Evolutionary conservation across 2,888 invertebrate genomes (phyloP).

Genomic region (Cacoxenus indagator): DNA sequence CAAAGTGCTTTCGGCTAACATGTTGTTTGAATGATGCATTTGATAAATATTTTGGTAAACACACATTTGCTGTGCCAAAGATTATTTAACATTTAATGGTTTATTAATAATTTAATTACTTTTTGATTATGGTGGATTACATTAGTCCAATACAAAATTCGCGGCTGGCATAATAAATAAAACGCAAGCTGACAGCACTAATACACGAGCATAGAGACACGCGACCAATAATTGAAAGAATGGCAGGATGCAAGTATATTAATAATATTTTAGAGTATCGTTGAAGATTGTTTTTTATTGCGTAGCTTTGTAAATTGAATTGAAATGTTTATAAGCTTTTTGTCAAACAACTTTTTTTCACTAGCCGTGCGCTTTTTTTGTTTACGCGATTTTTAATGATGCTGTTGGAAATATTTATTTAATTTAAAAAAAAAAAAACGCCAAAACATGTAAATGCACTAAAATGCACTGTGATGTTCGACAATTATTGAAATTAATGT

Average conservation of each 20-base stretch:
- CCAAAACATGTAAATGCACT: conserved; percentile 23
- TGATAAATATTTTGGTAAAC: background rate
- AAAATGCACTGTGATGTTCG: conserved; percentile 30
- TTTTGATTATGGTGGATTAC: conserved; percentile 63
- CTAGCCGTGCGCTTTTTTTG: too few relatives aligned
- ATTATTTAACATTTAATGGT: conserved; percentile 61
- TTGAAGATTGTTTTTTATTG: conserved; percentile 56
- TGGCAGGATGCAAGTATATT: conserved; percentile 32
- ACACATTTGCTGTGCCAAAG: conserved; percentile 35
- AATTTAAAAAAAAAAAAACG: conserved; percentile 41
- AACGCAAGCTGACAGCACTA: conserved; percentile 27
- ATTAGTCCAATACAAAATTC: conserved; percentile 50
- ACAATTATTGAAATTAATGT: conserved; percentile 15
- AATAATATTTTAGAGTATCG: conserved; percentile 48
- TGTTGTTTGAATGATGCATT: background rate
- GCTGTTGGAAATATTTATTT: conserved; percentile 46
- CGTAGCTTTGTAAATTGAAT: conserved; percentile 55
- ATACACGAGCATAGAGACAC: background rate
- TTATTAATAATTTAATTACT: conserved; percentile 65
- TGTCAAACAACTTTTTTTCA: conserved; percentile 24
- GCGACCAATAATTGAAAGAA: conserved; percentile 30
- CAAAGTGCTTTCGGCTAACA: conserved; percentile 46
- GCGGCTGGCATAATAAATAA: conserved; percentile 42
- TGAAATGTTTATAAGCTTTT: conserved; percentile 58
- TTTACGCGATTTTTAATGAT: conserved; percentile 43